A percentile compares a stretch with the other conserved stretches of the same genome.
Evolutionary conservation across 2,888 invertebrate species (phyloP).

Genomic region (Zaprionus bogoriensis): DNA sequence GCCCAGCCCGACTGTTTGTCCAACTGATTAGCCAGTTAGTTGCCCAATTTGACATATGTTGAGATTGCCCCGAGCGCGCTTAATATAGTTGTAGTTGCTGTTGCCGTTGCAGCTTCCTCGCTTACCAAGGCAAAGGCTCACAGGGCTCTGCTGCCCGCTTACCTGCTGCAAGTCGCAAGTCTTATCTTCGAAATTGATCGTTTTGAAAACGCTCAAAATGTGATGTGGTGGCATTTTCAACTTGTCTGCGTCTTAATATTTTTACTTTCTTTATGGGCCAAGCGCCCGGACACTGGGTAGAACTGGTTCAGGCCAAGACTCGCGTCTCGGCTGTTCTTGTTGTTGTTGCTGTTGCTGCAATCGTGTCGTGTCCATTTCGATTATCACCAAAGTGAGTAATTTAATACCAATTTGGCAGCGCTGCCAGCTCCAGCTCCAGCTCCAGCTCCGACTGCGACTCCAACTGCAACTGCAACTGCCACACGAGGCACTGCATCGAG

Average conservation of each 20-base stretch:
- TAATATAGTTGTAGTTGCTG: slow-evolving; percentile 25
- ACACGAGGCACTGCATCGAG: slow-evolving; percentile 54
- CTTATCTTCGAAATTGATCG: slow-evolving; percentile 81
- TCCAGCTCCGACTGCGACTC: background rate
- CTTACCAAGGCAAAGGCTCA: background rate
- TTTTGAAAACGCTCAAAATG: slow-evolving; percentile 80
- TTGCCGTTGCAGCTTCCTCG: slow-evolving; percentile 1
- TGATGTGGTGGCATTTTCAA: slow-evolving; percentile 81
- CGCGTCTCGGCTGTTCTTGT: slow-evolving; percentile 14
- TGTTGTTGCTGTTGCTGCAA: slow-evolving; percentile 60
- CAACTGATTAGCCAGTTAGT: slow-evolving; percentile 76
- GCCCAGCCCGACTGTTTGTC: slow-evolving; percentile 55
- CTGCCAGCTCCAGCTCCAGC: slow-evolving; percentile 6
- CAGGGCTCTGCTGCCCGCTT: slow-evolving; percentile 22
- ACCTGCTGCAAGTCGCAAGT: slow-evolving; percentile 20
- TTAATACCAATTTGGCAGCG: slow-evolving; percentile 78
- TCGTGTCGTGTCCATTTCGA: slow-evolving; percentile 77
- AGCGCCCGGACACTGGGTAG: slow-evolving; percentile 40
- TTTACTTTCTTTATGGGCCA: slow-evolving; percentile 76
- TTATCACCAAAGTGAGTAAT: slow-evolving; percentile 77
- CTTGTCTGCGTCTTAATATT: slow-evolving; percentile 81
- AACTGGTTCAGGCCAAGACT: slow-evolving; percentile 60
- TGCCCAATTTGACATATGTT: slow-evolving; percentile 78
- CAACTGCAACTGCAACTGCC: background rate
- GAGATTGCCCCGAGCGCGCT: slow-evolving; percentile 48